Base-by-base conservation (phyloP, 2,888 invertebrate species). In the Eupithecia dodoneata region DNA sequence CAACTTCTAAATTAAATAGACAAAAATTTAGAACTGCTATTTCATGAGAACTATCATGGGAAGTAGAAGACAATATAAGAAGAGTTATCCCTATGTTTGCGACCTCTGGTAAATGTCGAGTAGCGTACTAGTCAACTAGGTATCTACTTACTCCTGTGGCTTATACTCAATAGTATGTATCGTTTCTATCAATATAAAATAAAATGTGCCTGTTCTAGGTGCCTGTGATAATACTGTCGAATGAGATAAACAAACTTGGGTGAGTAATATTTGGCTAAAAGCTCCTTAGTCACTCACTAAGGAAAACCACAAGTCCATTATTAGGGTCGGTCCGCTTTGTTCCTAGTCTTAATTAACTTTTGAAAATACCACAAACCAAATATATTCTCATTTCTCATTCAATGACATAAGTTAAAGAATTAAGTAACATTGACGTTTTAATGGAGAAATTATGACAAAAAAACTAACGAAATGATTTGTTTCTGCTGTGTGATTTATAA, bases 31-130 rank as follows among this genome's bases (percentile, higher is more conserved):
- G 55, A 55, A 55, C n/a, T 55, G 52, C 52, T 52, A 3, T 30
- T 30, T 10, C 2, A 49, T 49, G 3, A 52, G 15, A 52, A 55
- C 7, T 7, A 6, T n/a, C 7, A 9, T n/a, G 7, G 55, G n/a
- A 55, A n/a, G 9, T 55, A 7, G 7, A n/a, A 55, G n/a, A 72
- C 12, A 41, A 66, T 41, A 7, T 42, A 67, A 65, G 63, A 49
- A 72, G 42, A 65, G 47, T 6, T 73, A 73, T n/a, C 47, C 74
- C 63, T 77, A 73, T 55, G 81, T 81, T 81, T 55, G 30, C 49
- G 15, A 79, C 47, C 73, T 65, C 80, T 83, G 81, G 45, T 72
- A 76, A 77, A 81, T 81, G 72, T 81, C 78, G 82, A 81, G 81
- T 81, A 78, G 82, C 80, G 81, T 81, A 81, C 63, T 72, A 52